phyloP scores from a whole-genome alignment of 2,113 vertebrate species.

The Semnopithecus entellus region DNA sequence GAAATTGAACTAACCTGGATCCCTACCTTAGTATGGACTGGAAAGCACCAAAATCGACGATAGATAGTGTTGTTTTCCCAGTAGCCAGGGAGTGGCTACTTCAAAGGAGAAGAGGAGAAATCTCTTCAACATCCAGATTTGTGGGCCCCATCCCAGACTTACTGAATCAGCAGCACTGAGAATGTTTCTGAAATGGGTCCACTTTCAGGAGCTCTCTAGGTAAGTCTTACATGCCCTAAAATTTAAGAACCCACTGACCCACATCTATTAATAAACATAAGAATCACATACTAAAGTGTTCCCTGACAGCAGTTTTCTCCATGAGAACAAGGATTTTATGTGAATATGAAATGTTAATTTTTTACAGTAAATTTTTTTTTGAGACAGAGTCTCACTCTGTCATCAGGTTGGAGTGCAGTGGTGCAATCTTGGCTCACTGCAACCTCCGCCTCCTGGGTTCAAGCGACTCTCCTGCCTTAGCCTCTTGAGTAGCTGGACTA shows the following conservation, averaged over 20 bases:
- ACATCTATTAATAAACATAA: neutral
- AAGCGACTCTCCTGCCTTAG: too few species aligned
- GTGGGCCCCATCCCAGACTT: neutral
- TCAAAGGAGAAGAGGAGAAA: neutral
- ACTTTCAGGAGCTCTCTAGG: too few species aligned
- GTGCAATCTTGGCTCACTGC: too few species aligned
- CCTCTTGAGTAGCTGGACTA: too few species aligned
- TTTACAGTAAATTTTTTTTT: neutral
- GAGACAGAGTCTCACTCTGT: too few species aligned
- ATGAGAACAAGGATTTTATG: neutral
- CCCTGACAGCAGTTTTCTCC: neutral
- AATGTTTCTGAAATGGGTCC: fast-evolving
- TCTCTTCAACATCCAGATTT: neutral
- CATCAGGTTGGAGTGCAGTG: too few species aligned
- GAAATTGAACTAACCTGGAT: neutral
- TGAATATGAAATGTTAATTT: neutral
- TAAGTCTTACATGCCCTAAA: neutral
- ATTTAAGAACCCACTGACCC: neutral
- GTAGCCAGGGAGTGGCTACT: neutral
- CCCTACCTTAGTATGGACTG: neutral
- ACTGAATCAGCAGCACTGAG: neutral
- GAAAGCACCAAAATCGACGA: neutral
- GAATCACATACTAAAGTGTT: neutral
- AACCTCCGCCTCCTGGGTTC: too few species aligned
- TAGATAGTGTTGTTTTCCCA: neutral